Evolutionary conservation across 1,140 invertebrate species (phyloP), one percentile per base, ranked within the genome.

Genomic region (Tenebrio molitor): DNA sequence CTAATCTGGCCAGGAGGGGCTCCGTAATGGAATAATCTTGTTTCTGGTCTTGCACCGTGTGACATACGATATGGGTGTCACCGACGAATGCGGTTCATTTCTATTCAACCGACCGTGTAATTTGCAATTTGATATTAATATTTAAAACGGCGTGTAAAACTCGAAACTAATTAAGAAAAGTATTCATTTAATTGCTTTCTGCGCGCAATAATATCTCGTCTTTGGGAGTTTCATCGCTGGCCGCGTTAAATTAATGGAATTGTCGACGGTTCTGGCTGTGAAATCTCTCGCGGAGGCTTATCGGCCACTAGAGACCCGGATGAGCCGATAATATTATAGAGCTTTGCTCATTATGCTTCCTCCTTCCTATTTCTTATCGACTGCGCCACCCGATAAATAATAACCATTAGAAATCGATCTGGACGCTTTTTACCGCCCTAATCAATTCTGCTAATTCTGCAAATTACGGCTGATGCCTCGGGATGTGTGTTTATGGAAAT

Each of bases 131-230:
- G 71, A 76, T 76, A 78, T 78, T 76, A 78, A 74, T 76, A 78
- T 74, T 78, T 72, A 78, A 76, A 76, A 76, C 72, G 69, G 75
- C 77, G 68, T 78, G 77, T 78, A 76, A 75, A 76, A 74, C 75
- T 73, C 58, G 65, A 77, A 78, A 78, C 77, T 78, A 78, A 78
- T 78, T 78, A 78, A 77, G 76, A 77, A 77, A 77, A 77, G 76
- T 77, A 77, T 78, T 76, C 76, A 53, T 77, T 78, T 78, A 78
- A 78, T 77, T 78, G 76, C 75, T 41, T 74, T 76, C 69, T 64
- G 64, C 42, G 63, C 72, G 77, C 74, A 74, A 77, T 75, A 76
- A 71, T 76, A 77, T 73, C 72, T 62, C 67, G 67, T 69, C 76
- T 74, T 69, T 63, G 68, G 46, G 66, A 73, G 69, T 76, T 72